These are phyloP conservation scores for Idaea biselata DNA, from an alignment of 2,888 invertebrate genomes.

Conservation along the genomic window DNA sequence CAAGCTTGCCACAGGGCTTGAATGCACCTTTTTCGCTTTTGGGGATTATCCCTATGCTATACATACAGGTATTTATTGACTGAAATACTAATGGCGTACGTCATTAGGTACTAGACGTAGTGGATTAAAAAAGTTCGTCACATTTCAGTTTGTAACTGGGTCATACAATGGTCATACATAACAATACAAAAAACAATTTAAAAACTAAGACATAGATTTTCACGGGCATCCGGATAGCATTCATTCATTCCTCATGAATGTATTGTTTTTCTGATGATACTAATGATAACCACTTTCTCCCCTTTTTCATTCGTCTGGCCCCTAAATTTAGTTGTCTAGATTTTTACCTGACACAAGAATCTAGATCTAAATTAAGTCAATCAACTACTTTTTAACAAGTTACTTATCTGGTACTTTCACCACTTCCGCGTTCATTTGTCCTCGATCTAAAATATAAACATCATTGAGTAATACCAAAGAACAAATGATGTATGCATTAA, in stretches of 20 bases:
- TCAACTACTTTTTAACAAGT: not conserved
- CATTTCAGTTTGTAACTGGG: too few relatives aligned
- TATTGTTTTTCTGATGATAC: not conserved
- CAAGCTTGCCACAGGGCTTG: too few relatives aligned
- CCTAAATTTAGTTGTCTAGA: not conserved
- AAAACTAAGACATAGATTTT: too few relatives aligned
- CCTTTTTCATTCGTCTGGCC: not conserved
- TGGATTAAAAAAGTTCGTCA: too few relatives aligned
- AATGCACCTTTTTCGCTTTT: too few relatives aligned
- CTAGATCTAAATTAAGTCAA: not conserved
- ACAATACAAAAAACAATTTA: too few relatives aligned
- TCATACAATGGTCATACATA: too few relatives aligned
- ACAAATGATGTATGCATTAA: conserved; percentile 11
- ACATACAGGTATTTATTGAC: too few relatives aligned
- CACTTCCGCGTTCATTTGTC: not conserved
- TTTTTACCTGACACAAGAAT: not conserved
- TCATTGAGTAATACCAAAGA: conserved; percentile 1
- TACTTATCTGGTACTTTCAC: not conserved
- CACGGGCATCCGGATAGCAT: too few relatives aligned
- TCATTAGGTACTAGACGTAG: too few relatives aligned
- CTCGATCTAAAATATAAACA: not conserved
- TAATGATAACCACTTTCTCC: not conserved
- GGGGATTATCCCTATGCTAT: too few relatives aligned
- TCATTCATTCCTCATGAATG: not conserved
- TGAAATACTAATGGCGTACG: too few relatives aligned